Evolutionary conservation across 2,888 invertebrate species (phyloP).

Genomic region (Stomorhina lunata): DNA sequence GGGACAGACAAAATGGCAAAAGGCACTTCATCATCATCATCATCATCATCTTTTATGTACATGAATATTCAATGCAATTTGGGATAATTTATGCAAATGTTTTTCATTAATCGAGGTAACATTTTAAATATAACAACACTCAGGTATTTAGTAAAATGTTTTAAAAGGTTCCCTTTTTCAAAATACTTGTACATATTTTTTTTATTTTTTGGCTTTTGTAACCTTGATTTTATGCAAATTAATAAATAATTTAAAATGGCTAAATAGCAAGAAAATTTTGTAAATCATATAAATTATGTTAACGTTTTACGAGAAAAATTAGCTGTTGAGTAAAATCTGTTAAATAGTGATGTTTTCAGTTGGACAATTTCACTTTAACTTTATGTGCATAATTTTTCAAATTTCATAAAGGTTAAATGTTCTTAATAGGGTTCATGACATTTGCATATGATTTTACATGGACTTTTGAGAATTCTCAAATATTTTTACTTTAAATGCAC

Average conservation of each 20-base stretch:
- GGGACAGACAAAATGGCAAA: neutral
- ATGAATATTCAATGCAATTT: conserved; percentile 79
- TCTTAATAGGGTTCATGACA: too few relatives aligned
- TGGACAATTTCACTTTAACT: too few relatives aligned
- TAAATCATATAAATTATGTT: conserved; percentile 8
- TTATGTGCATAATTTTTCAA: too few relatives aligned
- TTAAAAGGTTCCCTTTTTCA: neutral
- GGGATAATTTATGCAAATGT: conserved; percentile 80
- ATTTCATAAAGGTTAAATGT: too few relatives aligned
- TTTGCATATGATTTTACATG: too few relatives aligned
- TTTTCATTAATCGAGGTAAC: conserved; percentile 77
- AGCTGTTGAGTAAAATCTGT: too few relatives aligned
- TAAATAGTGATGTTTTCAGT: neutral
- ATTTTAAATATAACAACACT: conserved; percentile 69
- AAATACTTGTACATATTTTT: conserved; percentile 18
- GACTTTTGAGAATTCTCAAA: too few relatives aligned
- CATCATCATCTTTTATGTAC: too few relatives aligned
- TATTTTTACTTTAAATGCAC: too few relatives aligned
- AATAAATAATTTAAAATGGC: conserved; percentile 43
- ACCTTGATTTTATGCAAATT: conserved; percentile 65
- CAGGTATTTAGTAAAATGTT: conserved; percentile 56
- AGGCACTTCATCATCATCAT: conserved; percentile 45
- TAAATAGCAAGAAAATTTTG: conserved; percentile 49
- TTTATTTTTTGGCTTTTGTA: conserved; percentile 21
- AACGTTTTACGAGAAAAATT: neutral